These are phyloP conservation scores for Ceuthmochares aereus DNA, from an alignment of 2,113 vertebrate genomes.

Conservation along the genomic window DNA sequence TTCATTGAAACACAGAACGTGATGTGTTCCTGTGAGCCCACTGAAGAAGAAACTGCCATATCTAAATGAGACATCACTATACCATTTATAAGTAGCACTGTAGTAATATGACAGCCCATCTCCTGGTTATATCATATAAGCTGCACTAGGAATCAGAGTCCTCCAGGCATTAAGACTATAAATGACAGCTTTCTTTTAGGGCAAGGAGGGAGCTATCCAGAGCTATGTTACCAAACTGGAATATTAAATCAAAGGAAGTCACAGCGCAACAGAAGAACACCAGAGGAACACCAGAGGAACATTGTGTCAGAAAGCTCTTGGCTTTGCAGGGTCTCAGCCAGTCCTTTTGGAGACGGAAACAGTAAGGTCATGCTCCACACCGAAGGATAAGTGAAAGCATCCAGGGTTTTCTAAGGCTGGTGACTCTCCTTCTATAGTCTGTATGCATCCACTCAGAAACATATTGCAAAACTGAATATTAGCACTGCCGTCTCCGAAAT, in stretches of 20 bases:
- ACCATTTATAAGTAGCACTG: background rate
- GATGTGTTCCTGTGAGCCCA: background rate
- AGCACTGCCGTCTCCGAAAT: background rate
- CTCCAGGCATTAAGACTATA: background rate
- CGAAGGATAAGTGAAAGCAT: background rate
- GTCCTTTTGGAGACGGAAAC: background rate
- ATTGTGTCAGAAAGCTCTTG: background rate
- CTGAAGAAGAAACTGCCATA: background rate
- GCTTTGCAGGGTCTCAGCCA: background rate
- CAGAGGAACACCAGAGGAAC: background rate
- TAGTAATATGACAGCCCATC: background rate
- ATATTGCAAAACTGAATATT: background rate
- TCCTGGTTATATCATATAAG: background rate
- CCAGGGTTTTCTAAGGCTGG: background rate
- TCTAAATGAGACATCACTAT: background rate
- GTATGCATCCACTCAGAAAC: fast-evolving
- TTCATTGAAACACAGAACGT: background rate
- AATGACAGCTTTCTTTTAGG: background rate
- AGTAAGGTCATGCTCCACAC: background rate
- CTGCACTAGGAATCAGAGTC: background rate
- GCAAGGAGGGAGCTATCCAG: background rate
- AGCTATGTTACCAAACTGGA: background rate
- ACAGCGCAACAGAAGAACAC: background rate
- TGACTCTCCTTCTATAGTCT: background rate
- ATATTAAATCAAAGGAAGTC: background rate